A percentile compares a stretch with the other conserved stretches of the same genome.
Evolutionary conservation across 2,113 vertebrate genomes (phyloP).

Genomic region (Nasalis larvatus): DNA sequence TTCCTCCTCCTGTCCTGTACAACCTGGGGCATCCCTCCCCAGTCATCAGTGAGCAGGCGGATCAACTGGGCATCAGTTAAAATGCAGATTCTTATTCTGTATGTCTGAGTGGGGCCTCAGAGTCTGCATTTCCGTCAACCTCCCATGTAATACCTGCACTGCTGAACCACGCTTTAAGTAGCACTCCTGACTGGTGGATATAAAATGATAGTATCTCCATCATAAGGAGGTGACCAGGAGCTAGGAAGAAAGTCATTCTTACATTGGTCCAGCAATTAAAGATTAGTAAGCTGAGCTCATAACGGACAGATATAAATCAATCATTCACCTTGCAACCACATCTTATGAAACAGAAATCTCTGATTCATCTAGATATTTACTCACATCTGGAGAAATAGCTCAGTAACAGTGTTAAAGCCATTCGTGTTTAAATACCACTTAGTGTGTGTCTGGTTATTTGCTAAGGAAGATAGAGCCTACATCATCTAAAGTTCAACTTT

Average conservation of each 20-base stretch:
- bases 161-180: background rate
- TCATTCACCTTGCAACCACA: background rate
- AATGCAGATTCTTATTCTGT: background rate
- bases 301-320: background rate
- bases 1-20: background rate
- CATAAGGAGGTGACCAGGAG: background rate
- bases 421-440: background rate
- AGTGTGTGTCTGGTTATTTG: background rate
- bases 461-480: background rate
- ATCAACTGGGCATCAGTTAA: background rate
- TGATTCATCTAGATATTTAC: background rate
- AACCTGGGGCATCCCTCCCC: background rate
- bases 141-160: no score
- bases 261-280: background rate
- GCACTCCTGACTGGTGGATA: background rate
- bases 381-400: background rate
- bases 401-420: background rate
- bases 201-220: background rate
- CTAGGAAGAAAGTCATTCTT: background rate
- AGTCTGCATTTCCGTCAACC: background rate
- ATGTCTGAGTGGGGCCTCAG: no score
- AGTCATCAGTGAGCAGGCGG: background rate
- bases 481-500: background rate
- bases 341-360: background rate
- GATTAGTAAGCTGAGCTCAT: background rate